phyloP scores from a whole-genome alignment of 2,888 invertebrate species.

The Ochropleura leucogaster region DNA sequence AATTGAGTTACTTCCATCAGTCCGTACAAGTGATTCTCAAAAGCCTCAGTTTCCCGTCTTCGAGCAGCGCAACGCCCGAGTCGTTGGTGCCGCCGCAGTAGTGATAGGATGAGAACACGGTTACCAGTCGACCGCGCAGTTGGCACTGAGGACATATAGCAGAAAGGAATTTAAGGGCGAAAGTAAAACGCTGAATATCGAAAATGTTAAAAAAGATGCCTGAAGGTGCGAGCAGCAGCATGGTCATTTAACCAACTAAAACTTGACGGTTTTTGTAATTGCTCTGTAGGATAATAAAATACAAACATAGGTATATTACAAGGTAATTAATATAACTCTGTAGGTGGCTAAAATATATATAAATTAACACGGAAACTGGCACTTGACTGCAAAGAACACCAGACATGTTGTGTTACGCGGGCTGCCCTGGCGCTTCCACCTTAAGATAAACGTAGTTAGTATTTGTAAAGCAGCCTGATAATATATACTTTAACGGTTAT shows the following conservation, averaged over 20 bases:
- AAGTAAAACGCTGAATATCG: not conserved
- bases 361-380: too few relatives aligned
- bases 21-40: constrained; percentile 89
- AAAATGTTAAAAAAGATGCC: not conserved
- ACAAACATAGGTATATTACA: too few relatives aligned
- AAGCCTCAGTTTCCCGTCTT: constrained; percentile 92
- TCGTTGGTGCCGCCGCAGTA: constrained; percentile 94
- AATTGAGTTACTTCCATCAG: constrained; percentile 34
- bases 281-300: not conserved
- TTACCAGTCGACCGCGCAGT: constrained; percentile 92
- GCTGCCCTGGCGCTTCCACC: not conserved
- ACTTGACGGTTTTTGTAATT: not conserved
- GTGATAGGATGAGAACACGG: constrained; percentile 94
- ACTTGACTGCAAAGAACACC: too few relatives aligned
- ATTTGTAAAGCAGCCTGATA: not conserved
- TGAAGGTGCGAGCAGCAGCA: not conserved
- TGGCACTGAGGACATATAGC: constrained; percentile 87
- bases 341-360: too few relatives aligned
- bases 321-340: too few relatives aligned
- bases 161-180: not conserved
- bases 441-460: not conserved
- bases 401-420: not conserved
- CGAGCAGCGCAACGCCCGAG: constrained; percentile 93
- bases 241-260: too few relatives aligned
- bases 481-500: not conserved